Conservation (phyloP, 2,888 invertebrate species). For the Cataglyphis rosenhaueri region DNA sequence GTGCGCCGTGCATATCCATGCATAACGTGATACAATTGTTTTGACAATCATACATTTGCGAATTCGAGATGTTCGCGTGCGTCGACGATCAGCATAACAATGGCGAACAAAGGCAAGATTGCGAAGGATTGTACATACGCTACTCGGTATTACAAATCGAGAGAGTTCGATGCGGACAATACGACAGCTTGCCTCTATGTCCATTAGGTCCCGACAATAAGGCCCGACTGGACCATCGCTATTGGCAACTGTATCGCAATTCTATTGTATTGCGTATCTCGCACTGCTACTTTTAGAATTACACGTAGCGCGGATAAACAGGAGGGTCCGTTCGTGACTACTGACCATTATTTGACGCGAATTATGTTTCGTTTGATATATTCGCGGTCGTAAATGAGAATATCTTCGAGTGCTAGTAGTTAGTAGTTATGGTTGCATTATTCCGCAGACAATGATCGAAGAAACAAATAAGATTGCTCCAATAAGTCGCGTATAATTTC, state of each 20-base stretch:
- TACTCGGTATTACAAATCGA: constrained; percentile 41
- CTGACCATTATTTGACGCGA: constrained; percentile 30
- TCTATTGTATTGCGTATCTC: constrained; percentile 65
- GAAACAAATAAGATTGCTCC: not conserved
- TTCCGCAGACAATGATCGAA: not conserved
- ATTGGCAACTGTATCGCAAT: constrained; percentile 51
- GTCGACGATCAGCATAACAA: constrained; percentile 43
- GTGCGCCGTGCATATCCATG: not conserved
- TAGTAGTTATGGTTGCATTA: not conserved
- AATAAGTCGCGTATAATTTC: not conserved
- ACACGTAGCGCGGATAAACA: constrained; percentile 28
- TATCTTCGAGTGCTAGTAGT: constrained; percentile 23
- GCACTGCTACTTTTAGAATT: constrained; percentile 14
- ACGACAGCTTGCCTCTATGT: constrained; percentile 11
- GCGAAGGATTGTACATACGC: constrained; percentile 33
- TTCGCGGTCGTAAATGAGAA: constrained; percentile 22
- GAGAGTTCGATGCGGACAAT: not conserved
- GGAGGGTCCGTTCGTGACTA: constrained; percentile 35
- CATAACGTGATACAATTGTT: constrained; percentile 41
- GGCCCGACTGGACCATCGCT: not conserved
- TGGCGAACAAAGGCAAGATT: constrained; percentile 45
- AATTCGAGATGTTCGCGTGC: constrained; percentile 41
- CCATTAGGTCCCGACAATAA: constrained; percentile 30
- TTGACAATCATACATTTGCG: constrained; percentile 42
- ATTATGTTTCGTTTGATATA: constrained; percentile 3